Base-by-base conservation (phyloP, 37 sponge, comb jelly and placozoan genomes). In the Ephydatia muelleri region DNA sequence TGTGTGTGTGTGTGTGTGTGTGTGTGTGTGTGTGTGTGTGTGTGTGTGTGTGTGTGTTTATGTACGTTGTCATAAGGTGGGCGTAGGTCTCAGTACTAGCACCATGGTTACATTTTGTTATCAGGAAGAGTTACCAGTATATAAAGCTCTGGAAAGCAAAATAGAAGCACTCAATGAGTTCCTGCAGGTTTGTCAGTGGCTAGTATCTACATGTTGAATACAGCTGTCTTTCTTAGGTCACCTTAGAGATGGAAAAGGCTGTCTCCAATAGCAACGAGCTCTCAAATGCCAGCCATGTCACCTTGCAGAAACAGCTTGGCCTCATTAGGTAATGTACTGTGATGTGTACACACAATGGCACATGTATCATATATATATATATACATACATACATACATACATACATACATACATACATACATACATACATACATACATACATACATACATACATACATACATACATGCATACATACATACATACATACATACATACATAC, bases 161-260 rank as follows among this genome's bases (percentile, higher is more conserved):
- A 85, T 92, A 31, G 93, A 92, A 21, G 40, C 67, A 22, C 28
- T 92, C 85, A 89, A 38, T 22, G 93, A 92, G 80, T 92, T 73
- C 82, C 79, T 87, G 21, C 92, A 91, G 69, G 88, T 91, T 67
- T 66, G 83, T 43, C 43, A 9, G 43, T 43, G 43, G 43, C 43
- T 43, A 43, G 6, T 43, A 6, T 43, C 43, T 3, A 43, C 3
- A 3, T 6, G 3, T 43, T 43, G 6, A 6, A 3, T 43, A 43
- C 43, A 43, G 43, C 43, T 43, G 43, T 6, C 6, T 3, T 43
- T 43, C 43, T 43, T 43, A 43, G 43, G 43, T 43, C 43, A 43
- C 43, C 43, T 43, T 43, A 6, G 43, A 43, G 43, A 43, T 43
- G 43, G 6, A 43, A 43, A 43, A 43, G 43, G 43, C 43, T 43